phyloP scores from a whole-genome alignment of 1,140 invertebrate species.

The Euglossa dilemma region DNA sequence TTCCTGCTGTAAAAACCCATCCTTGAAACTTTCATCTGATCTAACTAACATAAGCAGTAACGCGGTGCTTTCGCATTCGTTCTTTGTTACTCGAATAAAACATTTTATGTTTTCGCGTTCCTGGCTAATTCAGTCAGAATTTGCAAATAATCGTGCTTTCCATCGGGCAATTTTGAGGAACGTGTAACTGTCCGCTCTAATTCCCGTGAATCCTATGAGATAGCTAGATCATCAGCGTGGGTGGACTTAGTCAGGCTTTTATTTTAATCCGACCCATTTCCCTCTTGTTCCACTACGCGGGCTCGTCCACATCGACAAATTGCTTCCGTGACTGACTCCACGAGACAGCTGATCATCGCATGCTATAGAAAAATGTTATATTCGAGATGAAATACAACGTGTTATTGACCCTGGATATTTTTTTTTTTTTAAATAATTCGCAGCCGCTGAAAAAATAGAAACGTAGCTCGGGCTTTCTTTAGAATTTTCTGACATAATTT shows the following conservation, averaged over 20 bases:
- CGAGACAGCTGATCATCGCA: not conserved
- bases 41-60: too few species aligned
- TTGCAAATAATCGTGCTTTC: not conserved
- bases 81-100: too few species aligned
- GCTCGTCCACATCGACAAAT: slow-evolving; percentile 39
- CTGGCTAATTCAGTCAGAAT: not conserved
- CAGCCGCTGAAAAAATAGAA: not conserved
- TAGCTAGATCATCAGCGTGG: slow-evolving; percentile 50
- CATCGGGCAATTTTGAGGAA: not conserved
- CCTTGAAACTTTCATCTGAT: too few species aligned
- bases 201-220: slow-evolving; percentile 26
- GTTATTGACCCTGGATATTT: not conserved
- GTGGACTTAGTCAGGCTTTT: slow-evolving; percentile 68
- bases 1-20: too few species aligned
- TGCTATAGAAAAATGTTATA: not conserved
- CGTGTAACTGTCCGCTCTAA: slow-evolving; percentile 10
- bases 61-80: too few species aligned
- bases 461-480: not conserved
- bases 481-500: not conserved
- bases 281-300: slow-evolving; percentile 32
- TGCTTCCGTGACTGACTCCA: slow-evolving; percentile 19
- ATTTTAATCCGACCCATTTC: slow-evolving; percentile 72
- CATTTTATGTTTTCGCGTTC: too few species aligned
- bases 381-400: not conserved
- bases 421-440: not conserved